Evolutionary conservation across 2,797 vertebrate genomes (phyloP), one percentile per base, ranked within the genome.

Genomic region (Rhynchotus rufescens): DNA sequence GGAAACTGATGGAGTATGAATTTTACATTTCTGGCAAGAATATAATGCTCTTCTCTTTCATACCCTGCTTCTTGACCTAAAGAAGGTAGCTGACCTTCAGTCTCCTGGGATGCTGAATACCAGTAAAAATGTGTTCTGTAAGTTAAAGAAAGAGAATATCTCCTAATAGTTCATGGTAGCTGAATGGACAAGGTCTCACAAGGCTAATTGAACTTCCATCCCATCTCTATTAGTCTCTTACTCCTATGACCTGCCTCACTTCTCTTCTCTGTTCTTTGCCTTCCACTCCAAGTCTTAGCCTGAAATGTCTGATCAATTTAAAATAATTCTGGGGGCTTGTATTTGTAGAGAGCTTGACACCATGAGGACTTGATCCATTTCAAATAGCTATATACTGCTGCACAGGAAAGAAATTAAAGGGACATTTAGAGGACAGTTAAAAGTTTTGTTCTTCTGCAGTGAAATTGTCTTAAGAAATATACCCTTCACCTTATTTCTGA

Each of bases 71-170:
- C 42, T 36, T 86, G 61, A 93, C 56, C 62, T 86, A 38, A 90
- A 80, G 51, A 62, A 3, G 57, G 72, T 75, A 40, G 20, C 72
- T 88, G 69, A 86, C 65, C 45, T 94, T 80, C 54, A 59, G 62
- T 79, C 36, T 82, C 88, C 65, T 85, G 66, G 45, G 73, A 60
- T 72, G 21, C 4, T 83, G 61, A 84, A 86, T 80, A 59, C 19
- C 62, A 56, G 25, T 73, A 76, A 84, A 94, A 91, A 77, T 68
- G 23, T 77, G 6, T 54, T 91, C 49, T 90, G 73, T 51, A 74
- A 90, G 15, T n/a, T 56, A 62, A 77, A 62, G 36, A 60, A 86
- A 84, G 25, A 10, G 34, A 68, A 86, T 21, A 34, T 66, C 14
- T 82, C 19, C 25, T 30, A 51, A 57, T 5, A 77, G 54, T 56